Conservation (phyloP, 2,113 vertebrate genomes). For the Numenius arquata region DNA sequence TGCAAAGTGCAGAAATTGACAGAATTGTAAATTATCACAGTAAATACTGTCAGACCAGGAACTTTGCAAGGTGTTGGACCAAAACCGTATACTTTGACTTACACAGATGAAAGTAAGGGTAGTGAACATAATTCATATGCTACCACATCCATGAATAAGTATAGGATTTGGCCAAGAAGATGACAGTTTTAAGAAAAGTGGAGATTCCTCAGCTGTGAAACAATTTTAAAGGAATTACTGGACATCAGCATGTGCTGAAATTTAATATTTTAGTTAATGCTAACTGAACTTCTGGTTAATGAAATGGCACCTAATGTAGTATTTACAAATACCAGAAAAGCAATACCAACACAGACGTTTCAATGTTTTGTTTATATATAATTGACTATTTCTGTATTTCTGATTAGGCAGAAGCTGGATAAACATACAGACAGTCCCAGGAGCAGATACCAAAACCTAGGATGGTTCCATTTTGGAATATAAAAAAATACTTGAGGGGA, state of each 20-base stretch:
- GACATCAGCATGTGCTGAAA: background rate
- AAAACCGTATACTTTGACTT: constrained; percentile 16
- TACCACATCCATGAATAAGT: background rate
- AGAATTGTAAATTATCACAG: constrained; percentile 50
- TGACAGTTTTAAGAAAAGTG: background rate
- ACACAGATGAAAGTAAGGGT: constrained; percentile 21
- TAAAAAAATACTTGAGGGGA: background rate
- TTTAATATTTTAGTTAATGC: background rate
- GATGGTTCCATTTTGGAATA: background rate
- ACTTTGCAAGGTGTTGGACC: constrained; percentile 19
- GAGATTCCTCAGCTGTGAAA: background rate
- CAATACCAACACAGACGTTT: background rate
- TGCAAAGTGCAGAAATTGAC: constrained; percentile 37
- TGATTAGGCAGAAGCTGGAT: background rate
- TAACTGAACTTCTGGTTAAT: constrained; percentile 17
- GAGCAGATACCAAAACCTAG: background rate
- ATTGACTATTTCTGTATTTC: background rate
- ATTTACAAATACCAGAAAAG: background rate
- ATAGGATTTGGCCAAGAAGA: background rate
- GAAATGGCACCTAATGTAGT: background rate
- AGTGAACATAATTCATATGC: constrained; percentile 17
- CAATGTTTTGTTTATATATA: background rate
- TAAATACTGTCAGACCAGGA: constrained; percentile 48
- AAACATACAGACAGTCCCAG: background rate
- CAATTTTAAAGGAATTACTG: background rate